Base-by-base conservation (phyloP, 1,140 invertebrate species). In the Tetragnatha versicolor region DNA sequence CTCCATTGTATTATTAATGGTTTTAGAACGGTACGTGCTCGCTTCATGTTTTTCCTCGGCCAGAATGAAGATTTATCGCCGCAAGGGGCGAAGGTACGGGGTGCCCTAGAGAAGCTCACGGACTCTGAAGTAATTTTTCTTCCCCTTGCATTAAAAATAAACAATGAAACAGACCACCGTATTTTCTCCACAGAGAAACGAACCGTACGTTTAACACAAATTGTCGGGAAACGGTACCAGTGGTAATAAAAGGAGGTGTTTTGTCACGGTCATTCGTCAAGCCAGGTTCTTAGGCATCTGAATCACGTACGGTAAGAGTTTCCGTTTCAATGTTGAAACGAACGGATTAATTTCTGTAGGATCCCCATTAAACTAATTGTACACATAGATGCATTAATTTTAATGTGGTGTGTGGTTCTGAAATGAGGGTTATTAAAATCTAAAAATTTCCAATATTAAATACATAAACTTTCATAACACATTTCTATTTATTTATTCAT, bases 1-100 rank as follows among this genome's bases (percentile, higher is more conserved):
- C 53, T 45, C 60, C 45, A 60, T 58, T 42, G 37, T 45, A 60
- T 73, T 73, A 73, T 73, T 73, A 73, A 73, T 73, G 69, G 37
- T 20, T 60, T 47, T 31, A 47, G 14, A n/a, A 55, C 3, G 5
- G 49, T 73, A 73, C 69, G 69, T 73, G 69, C 69, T 14, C 10
- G 27, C 14, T 0, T 42, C 35, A 31, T 73, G 55, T 60, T 73
- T 73, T 60, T 42, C 69, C 60, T 37, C 53, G 31, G 31, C 68
- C 51, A 25, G 33, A 73, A 73, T 73, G 69, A 73, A 73, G 69
- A 73, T 73, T 73, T 73, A 73, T 73, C n/a, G 49, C 47, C 17
- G 7, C 6, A 12, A n/a, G 55, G 27, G n/a, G 33, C 14, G n/a
- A 22, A 37, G 20, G n/a, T 22, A 65, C 2, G 61, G 3, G 29